A percentile compares a stretch with the other conserved stretches of the same genome.
Evolutionary conservation across 2,113 vertebrate species (phyloP).

Genomic region (Protobothrops mucrosquamatus): DNA sequence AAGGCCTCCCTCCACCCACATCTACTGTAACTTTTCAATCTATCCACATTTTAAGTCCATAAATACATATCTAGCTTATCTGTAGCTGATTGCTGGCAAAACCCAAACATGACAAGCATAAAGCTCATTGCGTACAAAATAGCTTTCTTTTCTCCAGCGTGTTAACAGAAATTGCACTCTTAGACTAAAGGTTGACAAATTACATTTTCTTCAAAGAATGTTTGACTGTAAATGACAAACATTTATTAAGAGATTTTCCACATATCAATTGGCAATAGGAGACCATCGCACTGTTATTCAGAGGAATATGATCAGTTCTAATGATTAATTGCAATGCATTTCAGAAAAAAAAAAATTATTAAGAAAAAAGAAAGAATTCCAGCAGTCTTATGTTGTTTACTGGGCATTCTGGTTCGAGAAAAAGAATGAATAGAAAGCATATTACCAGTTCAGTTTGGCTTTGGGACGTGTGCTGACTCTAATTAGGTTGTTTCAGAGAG

Average conservation of each 20-base stretch:
- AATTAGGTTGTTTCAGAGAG: background rate
- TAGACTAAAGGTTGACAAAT: slow-evolving; percentile 25
- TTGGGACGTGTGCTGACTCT: background rate
- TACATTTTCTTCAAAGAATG: slow-evolving; percentile 31
- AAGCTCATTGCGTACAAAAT: background rate
- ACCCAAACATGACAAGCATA: background rate
- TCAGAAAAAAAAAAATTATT: slow-evolving; percentile 29
- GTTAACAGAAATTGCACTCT: background rate
- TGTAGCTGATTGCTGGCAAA: background rate
- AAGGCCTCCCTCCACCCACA: background rate
- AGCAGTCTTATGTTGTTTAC: background rate
- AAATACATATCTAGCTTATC: background rate
- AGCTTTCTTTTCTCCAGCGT: background rate
- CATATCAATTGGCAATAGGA: slow-evolving; percentile 17
- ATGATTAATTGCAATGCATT: slow-evolving; percentile 32
- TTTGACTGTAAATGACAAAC: slow-evolving; percentile 39
- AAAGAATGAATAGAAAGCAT: background rate
- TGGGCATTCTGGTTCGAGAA: background rate
- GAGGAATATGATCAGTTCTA: slow-evolving; percentile 36
- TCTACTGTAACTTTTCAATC: too few relatives aligned
- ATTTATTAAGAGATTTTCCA: slow-evolving; percentile 40
- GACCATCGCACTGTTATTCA: slow-evolving; percentile 22
- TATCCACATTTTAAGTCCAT: background rate
- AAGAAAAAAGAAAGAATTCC: slow-evolving; percentile 20
- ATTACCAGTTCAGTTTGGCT: background rate